A percentile compares a stretch with the other conserved stretches of the same genome.
Conservation (phyloP, 2,797 vertebrate species). For the Crocodylus rhombifer region DNA sequence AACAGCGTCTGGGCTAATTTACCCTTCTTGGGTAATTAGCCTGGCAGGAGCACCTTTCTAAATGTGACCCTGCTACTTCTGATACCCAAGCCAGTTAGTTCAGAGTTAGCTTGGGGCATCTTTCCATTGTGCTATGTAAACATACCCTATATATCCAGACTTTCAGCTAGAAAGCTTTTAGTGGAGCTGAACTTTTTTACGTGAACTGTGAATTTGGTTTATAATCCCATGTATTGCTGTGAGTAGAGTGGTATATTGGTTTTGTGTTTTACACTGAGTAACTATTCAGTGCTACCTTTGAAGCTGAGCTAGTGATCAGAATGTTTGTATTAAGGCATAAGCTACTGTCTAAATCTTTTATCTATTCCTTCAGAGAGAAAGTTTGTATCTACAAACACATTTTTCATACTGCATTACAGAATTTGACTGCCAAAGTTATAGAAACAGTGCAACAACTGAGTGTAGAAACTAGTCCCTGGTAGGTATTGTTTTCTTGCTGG, state of each 20-base stretch:
- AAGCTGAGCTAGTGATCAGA: background rate
- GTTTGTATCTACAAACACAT: background rate
- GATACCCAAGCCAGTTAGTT: too few species aligned
- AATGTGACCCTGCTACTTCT: too few species aligned
- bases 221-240: background rate
- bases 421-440: background rate
- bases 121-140: background rate
- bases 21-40: too few species aligned
- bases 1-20: too few species aligned
- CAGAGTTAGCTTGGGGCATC: background rate
- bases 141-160: background rate
- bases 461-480: background rate
- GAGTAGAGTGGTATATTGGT: background rate
- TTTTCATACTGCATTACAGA: background rate
- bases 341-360: background rate
- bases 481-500: background rate
- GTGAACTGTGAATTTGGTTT: background rate
- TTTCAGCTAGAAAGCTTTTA: background rate
- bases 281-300: accelerated
- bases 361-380: background rate
- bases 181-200: background rate
- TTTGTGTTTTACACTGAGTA: accelerated
- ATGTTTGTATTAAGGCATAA: accelerated
- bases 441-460: background rate
- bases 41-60: too few species aligned